Evolutionary conservation across 2,888 invertebrate genomes (phyloP).

Genomic region (Polyploca ridens): DNA sequence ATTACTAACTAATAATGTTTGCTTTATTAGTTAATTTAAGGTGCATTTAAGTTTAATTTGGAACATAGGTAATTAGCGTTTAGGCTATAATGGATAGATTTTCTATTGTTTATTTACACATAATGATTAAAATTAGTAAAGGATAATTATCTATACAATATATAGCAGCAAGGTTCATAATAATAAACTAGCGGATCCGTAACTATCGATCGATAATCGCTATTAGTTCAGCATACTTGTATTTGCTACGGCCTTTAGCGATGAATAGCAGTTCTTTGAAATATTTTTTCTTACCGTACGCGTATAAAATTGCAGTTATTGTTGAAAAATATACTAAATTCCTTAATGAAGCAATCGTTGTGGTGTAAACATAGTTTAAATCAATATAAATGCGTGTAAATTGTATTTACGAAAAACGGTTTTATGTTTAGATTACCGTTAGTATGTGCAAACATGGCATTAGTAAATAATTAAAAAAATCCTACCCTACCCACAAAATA

Average conservation of each 20-base stretch:
- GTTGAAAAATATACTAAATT: neutral
- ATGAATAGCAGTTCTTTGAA: neutral
- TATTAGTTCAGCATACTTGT: neutral
- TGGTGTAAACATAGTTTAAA: neutral
- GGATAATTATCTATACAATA: slow-evolving; percentile 15
- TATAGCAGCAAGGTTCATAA: neutral
- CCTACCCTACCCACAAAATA: no score
- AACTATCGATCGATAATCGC: neutral
- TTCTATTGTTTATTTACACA: neutral
- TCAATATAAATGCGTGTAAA: no score
- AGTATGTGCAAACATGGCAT: no score
- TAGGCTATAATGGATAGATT: neutral
- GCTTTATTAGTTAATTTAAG: no score
- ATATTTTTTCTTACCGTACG: neutral
- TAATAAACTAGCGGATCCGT: neutral
- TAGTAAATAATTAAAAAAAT: no score
- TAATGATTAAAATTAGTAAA: neutral
- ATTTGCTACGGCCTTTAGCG: neutral
- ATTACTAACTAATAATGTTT: no score
- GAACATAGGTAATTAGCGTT: neutral
- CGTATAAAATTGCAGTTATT: neutral
- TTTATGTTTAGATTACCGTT: no score
- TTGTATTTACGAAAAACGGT: neutral
- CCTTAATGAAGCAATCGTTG: neutral
- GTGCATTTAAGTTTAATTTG: no score